Evolutionary conservation across 2,888 invertebrate species (phyloP).

Genomic region (Agonum fuliginosum): DNA sequence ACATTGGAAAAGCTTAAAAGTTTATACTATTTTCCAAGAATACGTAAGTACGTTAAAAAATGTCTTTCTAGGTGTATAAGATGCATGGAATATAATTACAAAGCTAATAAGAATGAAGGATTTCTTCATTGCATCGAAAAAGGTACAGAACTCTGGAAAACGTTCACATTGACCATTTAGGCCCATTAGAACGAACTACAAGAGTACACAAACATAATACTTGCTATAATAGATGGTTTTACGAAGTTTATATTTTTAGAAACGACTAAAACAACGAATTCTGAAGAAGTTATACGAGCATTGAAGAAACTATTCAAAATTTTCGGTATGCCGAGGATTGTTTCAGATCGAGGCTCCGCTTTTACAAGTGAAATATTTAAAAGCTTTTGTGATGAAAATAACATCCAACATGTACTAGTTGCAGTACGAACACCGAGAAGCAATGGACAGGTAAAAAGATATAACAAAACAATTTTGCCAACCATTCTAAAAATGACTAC

Average conservation of each 20-base stretch:
- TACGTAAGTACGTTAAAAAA: constrained; percentile 47
- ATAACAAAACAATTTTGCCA: constrained; percentile 52
- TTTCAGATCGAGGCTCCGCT: constrained; percentile 40
- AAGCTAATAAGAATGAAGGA: constrained; percentile 48
- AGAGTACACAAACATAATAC: too few species aligned
- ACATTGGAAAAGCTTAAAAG: constrained; percentile 12
- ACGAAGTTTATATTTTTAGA: constrained; percentile 16
- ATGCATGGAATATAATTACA: constrained; percentile 49
- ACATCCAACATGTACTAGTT: constrained; percentile 16
- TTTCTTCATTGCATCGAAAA: constrained; percentile 38
- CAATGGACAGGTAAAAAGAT: constrained; percentile 50
- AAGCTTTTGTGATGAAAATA: neutral
- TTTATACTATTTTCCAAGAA: constrained; percentile 47
- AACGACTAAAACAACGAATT: constrained; percentile 16
- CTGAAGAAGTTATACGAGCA: neutral
- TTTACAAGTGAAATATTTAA: constrained; percentile 27
- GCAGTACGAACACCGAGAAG: constrained; percentile 42
- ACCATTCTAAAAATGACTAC: constrained; percentile 42
- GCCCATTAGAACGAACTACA: constrained; percentile 42
- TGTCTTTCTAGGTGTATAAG: constrained; percentile 54
- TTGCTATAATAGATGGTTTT: constrained; percentile 11
- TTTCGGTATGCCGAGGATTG: constrained; percentile 29
- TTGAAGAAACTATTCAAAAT: constrained; percentile 24
- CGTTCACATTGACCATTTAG: constrained; percentile 57
- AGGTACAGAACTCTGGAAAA: constrained; percentile 40